Base-by-base conservation (phyloP, 1,140 invertebrate genomes). In the Mactra quadrangularis region DNA sequence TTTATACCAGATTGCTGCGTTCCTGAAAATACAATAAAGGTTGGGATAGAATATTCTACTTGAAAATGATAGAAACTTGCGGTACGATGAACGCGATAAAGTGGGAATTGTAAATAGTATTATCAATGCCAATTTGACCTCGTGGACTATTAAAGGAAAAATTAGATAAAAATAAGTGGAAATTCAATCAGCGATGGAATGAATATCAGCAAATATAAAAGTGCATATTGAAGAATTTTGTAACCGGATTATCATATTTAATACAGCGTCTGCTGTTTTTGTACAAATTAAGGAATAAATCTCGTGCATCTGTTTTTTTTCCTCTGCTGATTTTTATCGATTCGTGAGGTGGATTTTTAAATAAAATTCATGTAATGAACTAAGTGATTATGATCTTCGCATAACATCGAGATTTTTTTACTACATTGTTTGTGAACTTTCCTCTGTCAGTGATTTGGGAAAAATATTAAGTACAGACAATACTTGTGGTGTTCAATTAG, bases 41-140 rank as follows among this genome's bases (percentile, higher is more conserved):
- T n/a, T n/a, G n/a, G n/a, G n/a, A 68, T 22, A 41, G 45, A 50
- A 68, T 19, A 47, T 17, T 68, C 64, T 52, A 41, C 64, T 31
- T 38, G 41, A 31, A 50, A 68, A 50, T 68, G 35, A 35, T 33
- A 7, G 38, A 13, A n/a, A 11, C n/a, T 45, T 25, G 35, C 22
- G 38, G 29, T 38, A 38, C 45, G 64, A 29, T 50, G 64, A 27
- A 15, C 45, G 19, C 47, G 64, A 29, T 31, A 68, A 41, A 17
- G 47, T 68, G 64, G 59, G 3, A 25, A 64, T 60, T 76, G 57
- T 64, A 64, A 76, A 76, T 64, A 62, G 17, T 76, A 35, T 76
- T 76, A 76, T 76, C 62, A 57, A 76, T 64, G 55, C 38, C n/a
- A 22, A 50, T 45, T 33, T 35, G 74, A 76, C 60, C 11, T 60